Evolutionary conservation across 2,888 invertebrate genomes (phyloP).

Genomic region (Hymenopus coronatus): DNA sequence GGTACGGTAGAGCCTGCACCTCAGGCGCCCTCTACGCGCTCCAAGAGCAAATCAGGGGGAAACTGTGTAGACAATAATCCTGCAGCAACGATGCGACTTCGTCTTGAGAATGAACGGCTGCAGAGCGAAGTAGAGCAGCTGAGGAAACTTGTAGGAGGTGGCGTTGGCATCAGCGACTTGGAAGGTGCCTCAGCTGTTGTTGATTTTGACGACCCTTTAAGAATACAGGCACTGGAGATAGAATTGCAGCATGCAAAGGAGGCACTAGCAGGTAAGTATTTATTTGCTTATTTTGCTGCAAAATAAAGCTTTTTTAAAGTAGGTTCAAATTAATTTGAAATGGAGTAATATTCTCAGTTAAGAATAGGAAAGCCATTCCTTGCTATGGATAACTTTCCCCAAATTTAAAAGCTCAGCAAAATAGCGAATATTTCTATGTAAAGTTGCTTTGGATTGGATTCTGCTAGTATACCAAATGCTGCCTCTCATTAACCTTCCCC

Average conservation of each 20-base stretch:
- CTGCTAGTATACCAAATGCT: too few relatives aligned
- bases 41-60: slow-evolving; percentile 13
- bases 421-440: too few relatives aligned
- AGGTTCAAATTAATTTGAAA: background rate
- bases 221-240: slow-evolving; percentile 62
- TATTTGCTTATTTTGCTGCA: too few relatives aligned
- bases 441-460: too few relatives aligned
- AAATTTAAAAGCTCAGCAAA: too few relatives aligned
- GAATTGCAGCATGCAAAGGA: slow-evolving; percentile 77
- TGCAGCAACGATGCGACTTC: slow-evolving; percentile 51
- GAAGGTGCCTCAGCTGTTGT: slow-evolving; percentile 50
- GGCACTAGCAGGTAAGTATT: slow-evolving; percentile 58
- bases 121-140: slow-evolving; percentile 69
- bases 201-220: slow-evolving; percentile 45
- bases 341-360: too few relatives aligned
- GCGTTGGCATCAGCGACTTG: slow-evolving; percentile 55
- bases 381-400: too few relatives aligned
- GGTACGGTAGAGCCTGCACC: background rate
- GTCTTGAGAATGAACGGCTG: slow-evolving; percentile 75
- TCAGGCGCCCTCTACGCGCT: background rate
- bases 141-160: slow-evolving; percentile 63
- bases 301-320: slow-evolving; percentile 23
- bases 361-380: too few relatives aligned
- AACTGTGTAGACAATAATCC: slow-evolving; percentile 27
- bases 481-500: too few relatives aligned